Evolutionary conservation across 2,113 vertebrate genomes (phyloP).

Genomic region (Cryptomyrus ogoouensis): DNA sequence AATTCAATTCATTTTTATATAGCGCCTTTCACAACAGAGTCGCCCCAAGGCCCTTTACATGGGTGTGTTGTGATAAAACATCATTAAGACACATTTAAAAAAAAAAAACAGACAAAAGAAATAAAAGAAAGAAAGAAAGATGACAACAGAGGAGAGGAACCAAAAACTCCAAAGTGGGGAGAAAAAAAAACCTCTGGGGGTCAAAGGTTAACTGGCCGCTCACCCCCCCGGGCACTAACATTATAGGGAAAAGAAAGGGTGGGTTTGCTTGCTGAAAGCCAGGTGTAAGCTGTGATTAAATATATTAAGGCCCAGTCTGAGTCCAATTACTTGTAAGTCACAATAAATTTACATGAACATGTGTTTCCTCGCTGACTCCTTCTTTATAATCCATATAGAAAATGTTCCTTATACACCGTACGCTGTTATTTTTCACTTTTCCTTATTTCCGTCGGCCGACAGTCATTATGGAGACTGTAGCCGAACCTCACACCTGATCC

Average conservation of each 20-base stretch:
- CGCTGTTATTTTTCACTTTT: not conserved
- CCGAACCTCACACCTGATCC: not conserved
- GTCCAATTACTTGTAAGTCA: not conserved
- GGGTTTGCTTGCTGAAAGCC: not conserved
- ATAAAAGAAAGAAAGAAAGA: not conserved
- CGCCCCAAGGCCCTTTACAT: not conserved
- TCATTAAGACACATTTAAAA: not conserved
- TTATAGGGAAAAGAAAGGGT: not conserved
- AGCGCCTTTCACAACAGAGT: not conserved
- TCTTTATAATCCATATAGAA: not conserved
- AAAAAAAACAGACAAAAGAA: not conserved
- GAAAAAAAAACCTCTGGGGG: not conserved
- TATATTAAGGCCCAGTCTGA: not conserved
- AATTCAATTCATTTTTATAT: not conserved
- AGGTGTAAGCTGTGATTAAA: not conserved
- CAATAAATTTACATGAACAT: constrained; percentile 5
- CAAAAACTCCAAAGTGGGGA: not conserved
- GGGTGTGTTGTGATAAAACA: not conserved
- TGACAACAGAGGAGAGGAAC: not conserved
- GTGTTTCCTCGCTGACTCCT: not conserved
- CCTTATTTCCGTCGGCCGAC: not conserved
- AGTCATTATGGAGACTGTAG: not conserved
- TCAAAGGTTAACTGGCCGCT: not conserved
- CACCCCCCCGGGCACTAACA: not conserved
- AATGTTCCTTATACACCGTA: not conserved